Evolutionary conservation across 2,113 vertebrate genomes (phyloP).

Genomic region (Chunga burmeisteri): DNA sequence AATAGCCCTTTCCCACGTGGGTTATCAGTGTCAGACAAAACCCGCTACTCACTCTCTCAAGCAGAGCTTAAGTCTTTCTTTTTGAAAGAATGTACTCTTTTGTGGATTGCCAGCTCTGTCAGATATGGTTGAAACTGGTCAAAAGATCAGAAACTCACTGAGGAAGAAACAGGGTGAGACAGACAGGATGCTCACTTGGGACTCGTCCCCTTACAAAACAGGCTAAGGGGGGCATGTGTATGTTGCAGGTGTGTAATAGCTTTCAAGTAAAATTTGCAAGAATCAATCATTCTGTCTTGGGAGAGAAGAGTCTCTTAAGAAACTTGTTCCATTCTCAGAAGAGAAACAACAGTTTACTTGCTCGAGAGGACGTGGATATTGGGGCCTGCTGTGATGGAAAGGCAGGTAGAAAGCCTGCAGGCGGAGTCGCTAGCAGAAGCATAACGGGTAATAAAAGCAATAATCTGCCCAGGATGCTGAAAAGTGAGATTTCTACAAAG

Average conservation of each 20-base stretch:
- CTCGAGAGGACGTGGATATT: accelerated
- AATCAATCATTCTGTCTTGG: not conserved
- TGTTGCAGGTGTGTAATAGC: not conserved
- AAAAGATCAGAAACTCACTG: not conserved
- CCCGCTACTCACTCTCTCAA: not conserved
- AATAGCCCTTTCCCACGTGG: not conserved
- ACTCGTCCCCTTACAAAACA: not conserved
- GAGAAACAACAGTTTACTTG: not conserved
- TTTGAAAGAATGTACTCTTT: not conserved
- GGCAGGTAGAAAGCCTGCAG: not conserved
- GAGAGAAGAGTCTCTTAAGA: not conserved
- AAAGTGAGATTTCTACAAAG: not conserved
- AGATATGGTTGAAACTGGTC: not conserved
- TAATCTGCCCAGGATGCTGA: not conserved
- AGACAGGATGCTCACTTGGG: not conserved
- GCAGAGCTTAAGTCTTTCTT: not conserved
- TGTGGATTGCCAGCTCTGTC: not conserved
- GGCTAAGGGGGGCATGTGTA: not conserved
- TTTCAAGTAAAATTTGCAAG: not conserved
- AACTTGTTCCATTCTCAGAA: not conserved
- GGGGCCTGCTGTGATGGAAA: not conserved
- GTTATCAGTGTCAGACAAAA: not conserved
- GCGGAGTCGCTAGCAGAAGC: not conserved
- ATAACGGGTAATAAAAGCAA: not conserved
- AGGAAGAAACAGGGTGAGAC: not conserved